These are phyloP conservation scores for Lagocephalus sceleratus DNA, from an alignment of 2,797 vertebrate species.

Conservation along the genomic window DNA sequence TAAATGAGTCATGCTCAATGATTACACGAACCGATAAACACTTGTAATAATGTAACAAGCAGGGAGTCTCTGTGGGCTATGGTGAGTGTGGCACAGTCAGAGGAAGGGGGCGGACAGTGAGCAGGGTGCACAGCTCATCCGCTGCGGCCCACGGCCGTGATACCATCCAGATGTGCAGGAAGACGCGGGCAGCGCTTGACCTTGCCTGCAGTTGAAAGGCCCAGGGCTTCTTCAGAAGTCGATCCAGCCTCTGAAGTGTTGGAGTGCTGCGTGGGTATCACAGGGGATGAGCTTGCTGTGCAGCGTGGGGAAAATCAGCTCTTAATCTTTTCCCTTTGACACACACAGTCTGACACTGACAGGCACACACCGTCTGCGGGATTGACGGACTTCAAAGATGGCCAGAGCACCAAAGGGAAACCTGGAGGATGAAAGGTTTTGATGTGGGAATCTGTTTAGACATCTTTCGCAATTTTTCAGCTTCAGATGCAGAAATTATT, in stretches of 20 bases:
- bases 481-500: background rate
- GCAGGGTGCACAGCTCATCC: too few species aligned
- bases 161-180: constrained; percentile 43
- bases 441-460: background rate
- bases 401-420: constrained; percentile 10
- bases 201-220: constrained; percentile 49
- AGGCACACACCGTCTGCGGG: constrained; percentile 11
- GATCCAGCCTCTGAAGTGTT: constrained; percentile 67
- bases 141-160: constrained; percentile 35
- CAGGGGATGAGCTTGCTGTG: constrained; percentile 25
- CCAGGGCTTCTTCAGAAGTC: constrained; percentile 58
- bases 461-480: background rate
- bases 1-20: background rate
- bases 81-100: constrained; percentile 7
- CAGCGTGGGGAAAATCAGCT: constrained; percentile 36
- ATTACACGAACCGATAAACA: background rate
- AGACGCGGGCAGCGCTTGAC: constrained; percentile 47
- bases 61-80: constrained; percentile 9
- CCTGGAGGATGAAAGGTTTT: background rate
- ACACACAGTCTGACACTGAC: constrained; percentile 24
- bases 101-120: background rate
- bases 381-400: constrained; percentile 35
- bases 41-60: constrained; percentile 11
- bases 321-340: constrained; percentile 43
- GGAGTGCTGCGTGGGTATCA: constrained; percentile 41